Evolutionary conservation across 2,797 vertebrate species (phyloP), one percentile per base, ranked within the genome.

Genomic region (Austrolebias charrua): DNA sequence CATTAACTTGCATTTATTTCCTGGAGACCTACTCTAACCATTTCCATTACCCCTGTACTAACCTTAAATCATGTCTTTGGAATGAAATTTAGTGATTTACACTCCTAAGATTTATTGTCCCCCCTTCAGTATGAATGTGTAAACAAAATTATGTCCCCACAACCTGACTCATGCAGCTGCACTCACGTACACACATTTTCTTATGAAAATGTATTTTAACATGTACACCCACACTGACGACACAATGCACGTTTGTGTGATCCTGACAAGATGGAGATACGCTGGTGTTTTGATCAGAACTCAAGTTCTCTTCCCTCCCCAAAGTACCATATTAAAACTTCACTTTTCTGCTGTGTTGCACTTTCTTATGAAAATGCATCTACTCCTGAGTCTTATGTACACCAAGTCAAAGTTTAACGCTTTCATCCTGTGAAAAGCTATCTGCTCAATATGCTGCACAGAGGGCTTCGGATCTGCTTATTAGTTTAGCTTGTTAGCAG

Each of bases 401-500:
- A 66, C 69, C 40, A n/a, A 85, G 81, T 80, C 74, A 76, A 83
- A 84, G 81, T 86, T 88, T 62, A 84, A 66, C 53, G 35, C 82
- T 87, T 88, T 87, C 81, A 86, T 88, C 82, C 70, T 58, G 63
- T 61, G 55, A 68, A 76, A 78, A 81, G 79, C 78, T 81, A 73
- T 86, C 76, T 83, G 75, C 81, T 88, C 85, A 87, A 74, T 81
- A 83, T 85, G 83, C 83, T 69, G 81, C 75, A 63, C 69, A 42
- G 18, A 73, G 71, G 63, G 65, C 75, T 84, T 70, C 31, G 42
- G 74, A 82, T 86, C 64, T 83, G 85, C 85, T 87, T 87, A 82
- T 90, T 88, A 86, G 84, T 87, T 79, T 77, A 82, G 79, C 82
- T 88, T 88, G 85, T 86, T 90, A 85, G 80, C 79, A 75, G 78